Evolutionary conservation across 2,888 invertebrate species (phyloP), one percentile per base, ranked within the genome.

Genomic region (Shargacucullia verbasci): DNA sequence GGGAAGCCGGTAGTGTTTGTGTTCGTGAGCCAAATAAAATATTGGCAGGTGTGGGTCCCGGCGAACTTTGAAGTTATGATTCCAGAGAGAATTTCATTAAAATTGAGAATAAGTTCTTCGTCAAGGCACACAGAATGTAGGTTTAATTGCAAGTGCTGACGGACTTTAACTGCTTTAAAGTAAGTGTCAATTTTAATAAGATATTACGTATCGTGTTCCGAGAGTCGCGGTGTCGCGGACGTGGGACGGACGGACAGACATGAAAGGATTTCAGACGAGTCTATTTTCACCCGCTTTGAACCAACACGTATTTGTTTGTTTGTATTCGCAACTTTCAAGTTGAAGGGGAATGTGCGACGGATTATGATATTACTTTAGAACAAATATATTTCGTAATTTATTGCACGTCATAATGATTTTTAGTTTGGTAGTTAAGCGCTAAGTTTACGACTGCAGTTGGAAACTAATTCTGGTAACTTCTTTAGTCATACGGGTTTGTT

Each of bases 231-330:
- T 83, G 86, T 84, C 86, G 83, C 81, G 77, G 82, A 79, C 83
- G 83, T 79, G 83, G 83, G 74, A 78, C 75, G 80, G 76, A 74
- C 80, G 68, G 82, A 80, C 84, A 76, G 85, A 91, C 92, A 88
- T 91, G 88, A 92, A 93, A 93, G 92, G 91, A 86, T 85, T 88
- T 85, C 87, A 84, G 85, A 88, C 85, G 86, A 79, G 82, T 92
- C 93, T 93, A 93, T 93, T 93, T 93, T 86, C 82, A 87, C 84
- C 73, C 91, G 83, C 91, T 92, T 92, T 91, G 90, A 91, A 86
- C 83, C 81, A 82, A 75, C 79, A 71, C 71, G 78, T 79, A 80
- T 84, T 81, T 77, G 81, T 84, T 89, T 91, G 86, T 91, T 92
- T 92, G 88, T 90, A 91, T 93, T 91, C 85, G 91, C 91, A 84